Conservation (phyloP, 2,797 vertebrate genomes). For the Danio tinwini region DNA sequence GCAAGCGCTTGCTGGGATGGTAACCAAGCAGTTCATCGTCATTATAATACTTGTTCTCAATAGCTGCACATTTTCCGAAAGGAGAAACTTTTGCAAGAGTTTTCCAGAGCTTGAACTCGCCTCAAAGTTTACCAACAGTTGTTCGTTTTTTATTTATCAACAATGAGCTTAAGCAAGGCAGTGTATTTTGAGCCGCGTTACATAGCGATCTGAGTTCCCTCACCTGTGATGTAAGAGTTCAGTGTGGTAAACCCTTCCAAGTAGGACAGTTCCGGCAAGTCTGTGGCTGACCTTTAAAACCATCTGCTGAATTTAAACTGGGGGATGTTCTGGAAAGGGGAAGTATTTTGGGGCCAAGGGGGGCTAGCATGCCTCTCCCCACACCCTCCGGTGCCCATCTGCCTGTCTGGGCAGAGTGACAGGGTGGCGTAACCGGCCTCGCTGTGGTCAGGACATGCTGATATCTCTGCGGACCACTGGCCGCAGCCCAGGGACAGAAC, state of each 20-base stretch:
- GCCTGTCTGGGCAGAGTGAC: conserved; percentile 58
- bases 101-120: not conserved
- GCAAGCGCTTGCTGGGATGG: not conserved
- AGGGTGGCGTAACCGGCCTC: conserved; percentile 41
- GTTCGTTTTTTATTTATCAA: conserved; percentile 54
- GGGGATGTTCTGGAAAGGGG: not conserved
- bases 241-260: conserved; percentile 40
- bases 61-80: not conserved
- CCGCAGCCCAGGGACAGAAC: conserved; percentile 64
- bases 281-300: conserved; percentile 30
- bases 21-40: conserved; percentile 16
- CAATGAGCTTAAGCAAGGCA: conserved; percentile 42
- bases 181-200: conserved; percentile 40
- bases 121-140: conserved; percentile 41
- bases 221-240: conserved; percentile 41
- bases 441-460: conserved; percentile 26
- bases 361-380: conserved; percentile 27
- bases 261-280: conserved; percentile 44
- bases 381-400: conserved; percentile 43
- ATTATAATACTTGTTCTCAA: conserved; percentile 8
- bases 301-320: conserved; percentile 27
- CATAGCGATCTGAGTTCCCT: conserved; percentile 27
- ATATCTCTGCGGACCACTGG: conserved; percentile 44
- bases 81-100: not conserved
- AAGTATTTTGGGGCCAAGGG: conserved; percentile 44